phyloP scores from a whole-genome alignment of 2,888 invertebrate species.

The Neoascia interrupta region DNA sequence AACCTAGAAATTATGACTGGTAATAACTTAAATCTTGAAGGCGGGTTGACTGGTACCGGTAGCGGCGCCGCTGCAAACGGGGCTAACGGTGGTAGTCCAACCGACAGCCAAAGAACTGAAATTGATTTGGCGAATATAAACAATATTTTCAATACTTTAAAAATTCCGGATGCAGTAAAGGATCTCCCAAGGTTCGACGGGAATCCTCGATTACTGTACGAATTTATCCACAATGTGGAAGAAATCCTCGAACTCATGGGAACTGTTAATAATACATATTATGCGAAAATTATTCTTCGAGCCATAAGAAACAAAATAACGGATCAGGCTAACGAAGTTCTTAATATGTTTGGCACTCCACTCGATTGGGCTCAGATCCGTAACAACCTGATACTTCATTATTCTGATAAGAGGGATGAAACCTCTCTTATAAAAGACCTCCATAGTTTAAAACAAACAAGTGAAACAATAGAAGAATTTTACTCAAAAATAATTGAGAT shows the following conservation, averaged over 20 bases:
- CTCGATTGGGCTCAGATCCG: background rate
- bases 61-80: too few species aligned
- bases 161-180: conserved; percentile 4
- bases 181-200: conserved; percentile 6
- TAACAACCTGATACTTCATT: background rate
- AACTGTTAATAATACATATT: background rate
- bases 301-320: background rate
- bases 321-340: background rate
- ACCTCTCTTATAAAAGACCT: background rate
- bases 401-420: background rate
- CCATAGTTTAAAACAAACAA: background rate
- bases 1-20: too few species aligned
- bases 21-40: too few species aligned
- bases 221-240: conserved; percentile 2
- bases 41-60: too few species aligned
- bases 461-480: background rate
- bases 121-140: too few species aligned
- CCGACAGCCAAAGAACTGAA: too few species aligned
- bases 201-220: conserved; percentile 1
- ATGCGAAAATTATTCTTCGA: background rate
- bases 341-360: background rate
- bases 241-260: background rate
- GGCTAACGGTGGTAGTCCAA: too few species aligned
- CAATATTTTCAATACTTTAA: conserved; percentile 2
- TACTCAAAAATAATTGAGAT: conserved; percentile 3